Conservation (phyloP, 1,140 invertebrate species). For the Idris sp. region DNA sequence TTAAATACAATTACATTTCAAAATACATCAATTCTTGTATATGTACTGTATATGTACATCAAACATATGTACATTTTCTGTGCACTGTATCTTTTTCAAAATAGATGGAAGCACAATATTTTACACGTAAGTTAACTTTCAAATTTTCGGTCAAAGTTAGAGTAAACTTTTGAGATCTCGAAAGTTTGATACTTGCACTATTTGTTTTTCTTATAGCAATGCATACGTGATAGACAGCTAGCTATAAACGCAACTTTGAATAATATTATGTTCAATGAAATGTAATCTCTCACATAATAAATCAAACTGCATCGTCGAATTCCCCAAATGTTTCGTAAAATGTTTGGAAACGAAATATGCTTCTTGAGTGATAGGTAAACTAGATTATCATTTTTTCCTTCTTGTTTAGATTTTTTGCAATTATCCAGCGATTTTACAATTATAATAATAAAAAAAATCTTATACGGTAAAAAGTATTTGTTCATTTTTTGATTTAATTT, state of each 20-base stretch:
- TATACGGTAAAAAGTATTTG: no score
- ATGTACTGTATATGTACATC: no score
- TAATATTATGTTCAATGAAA: constrained; percentile 13
- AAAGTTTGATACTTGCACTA: constrained; percentile 16
- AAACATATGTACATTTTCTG: constrained; percentile 5
- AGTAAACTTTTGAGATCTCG: constrained; percentile 9
- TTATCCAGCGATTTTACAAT: no score
- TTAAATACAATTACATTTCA: no score
- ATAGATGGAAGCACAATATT: constrained; percentile 6
- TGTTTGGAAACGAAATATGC: no score
- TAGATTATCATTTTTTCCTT: no score
- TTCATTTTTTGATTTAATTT: no score
- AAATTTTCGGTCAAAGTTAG: constrained; percentile 22
- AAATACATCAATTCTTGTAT: no score
- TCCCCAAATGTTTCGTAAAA: no score
- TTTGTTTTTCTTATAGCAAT: constrained; percentile 9
- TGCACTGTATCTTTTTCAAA: constrained; percentile 18
- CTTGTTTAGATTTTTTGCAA: no score
- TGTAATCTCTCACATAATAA: background rate
- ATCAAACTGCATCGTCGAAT: background rate
- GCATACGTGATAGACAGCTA: constrained; percentile 22
- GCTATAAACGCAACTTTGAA: background rate
- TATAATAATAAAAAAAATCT: no score
- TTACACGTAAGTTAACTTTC: constrained; percentile 24
- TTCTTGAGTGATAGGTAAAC: no score